A percentile compares a stretch with the other conserved stretches of the same genome.
phyloP scores from a whole-genome alignment of 2,888 invertebrate genomes.

The Nomada fabriciana region DNA sequence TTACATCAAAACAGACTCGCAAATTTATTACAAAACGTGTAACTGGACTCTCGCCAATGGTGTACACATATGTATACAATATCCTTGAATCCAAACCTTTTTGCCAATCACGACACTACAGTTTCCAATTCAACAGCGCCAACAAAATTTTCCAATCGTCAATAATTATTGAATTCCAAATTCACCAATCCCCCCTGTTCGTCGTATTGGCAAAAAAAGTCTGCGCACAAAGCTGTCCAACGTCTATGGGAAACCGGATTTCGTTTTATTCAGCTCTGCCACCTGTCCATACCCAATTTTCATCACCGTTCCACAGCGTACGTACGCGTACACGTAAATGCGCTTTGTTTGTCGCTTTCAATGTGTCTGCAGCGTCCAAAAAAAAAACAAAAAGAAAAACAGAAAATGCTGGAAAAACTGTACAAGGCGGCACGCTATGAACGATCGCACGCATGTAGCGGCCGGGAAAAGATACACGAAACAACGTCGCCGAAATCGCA shows the following conservation, averaged over 20 bases:
- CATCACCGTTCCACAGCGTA: conserved; percentile 1
- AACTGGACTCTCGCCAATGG: no score
- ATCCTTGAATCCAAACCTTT: no score
- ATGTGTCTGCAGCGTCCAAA: conserved; percentile 51
- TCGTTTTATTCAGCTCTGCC: conserved; percentile 38
- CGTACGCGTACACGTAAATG: conserved; percentile 39
- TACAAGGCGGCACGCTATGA: conserved; percentile 33
- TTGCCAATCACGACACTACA: no score
- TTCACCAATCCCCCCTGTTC: no score
- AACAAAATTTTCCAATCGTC: no score
- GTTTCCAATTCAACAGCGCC: no score
- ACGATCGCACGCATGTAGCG: conserved; percentile 57
- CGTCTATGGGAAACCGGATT: background rate
- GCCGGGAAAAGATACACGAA: conserved; percentile 19
- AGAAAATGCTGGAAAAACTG: background rate
- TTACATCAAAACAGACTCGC: no score
- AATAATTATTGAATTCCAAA: no score
- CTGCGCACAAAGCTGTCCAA: no score
- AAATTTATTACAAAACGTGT: no score
- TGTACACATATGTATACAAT: no score
- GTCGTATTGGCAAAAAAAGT: no score
- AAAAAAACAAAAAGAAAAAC: background rate
- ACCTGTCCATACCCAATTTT: background rate
- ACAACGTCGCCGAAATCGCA: background rate
- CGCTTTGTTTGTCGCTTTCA: conserved; percentile 67